phyloP scores from a whole-genome alignment of 2,888 invertebrate genomes.

The Acanthopleura granulata region DNA sequence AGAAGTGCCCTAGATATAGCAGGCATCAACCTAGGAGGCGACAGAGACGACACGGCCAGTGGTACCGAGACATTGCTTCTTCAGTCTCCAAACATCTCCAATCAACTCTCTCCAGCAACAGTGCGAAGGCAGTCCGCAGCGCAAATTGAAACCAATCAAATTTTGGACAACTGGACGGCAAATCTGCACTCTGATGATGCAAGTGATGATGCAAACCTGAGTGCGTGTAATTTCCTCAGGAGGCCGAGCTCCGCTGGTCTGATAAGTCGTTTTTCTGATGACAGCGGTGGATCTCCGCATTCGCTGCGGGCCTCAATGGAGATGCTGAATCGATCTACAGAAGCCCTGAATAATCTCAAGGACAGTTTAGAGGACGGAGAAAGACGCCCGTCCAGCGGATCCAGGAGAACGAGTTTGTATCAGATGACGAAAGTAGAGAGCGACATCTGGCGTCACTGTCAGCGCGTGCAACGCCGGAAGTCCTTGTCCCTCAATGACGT shows the following conservation, averaged over 20 bases:
- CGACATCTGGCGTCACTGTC: background rate
- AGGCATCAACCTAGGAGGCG: no score
- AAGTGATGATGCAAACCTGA: background rate
- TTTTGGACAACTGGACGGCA: background rate
- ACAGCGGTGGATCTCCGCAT: background rate
- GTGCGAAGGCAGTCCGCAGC: background rate
- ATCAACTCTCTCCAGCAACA: no score
- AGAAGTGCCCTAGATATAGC: no score
- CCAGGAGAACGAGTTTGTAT: background rate
- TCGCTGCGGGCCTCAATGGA: background rate
- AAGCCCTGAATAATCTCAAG: background rate
- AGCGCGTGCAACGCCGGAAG: background rate
- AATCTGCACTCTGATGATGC: background rate
- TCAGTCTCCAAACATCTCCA: no score
- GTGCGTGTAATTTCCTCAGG: background rate
- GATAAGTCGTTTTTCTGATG: background rate
- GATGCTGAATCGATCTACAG: background rate
- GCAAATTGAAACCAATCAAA: background rate
- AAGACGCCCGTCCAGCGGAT: background rate
- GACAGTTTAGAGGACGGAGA: background rate
- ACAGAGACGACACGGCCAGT: no score
- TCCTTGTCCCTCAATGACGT: slow-evolving; percentile 6
- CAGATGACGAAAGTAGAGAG: background rate
- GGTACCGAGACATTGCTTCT: no score
- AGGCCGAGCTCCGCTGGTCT: background rate